A percentile compares a stretch with the other conserved stretches of the same genome.
phyloP scores from a whole-genome alignment of 2,888 invertebrate genomes.

The Drosophila yooni region DNA sequence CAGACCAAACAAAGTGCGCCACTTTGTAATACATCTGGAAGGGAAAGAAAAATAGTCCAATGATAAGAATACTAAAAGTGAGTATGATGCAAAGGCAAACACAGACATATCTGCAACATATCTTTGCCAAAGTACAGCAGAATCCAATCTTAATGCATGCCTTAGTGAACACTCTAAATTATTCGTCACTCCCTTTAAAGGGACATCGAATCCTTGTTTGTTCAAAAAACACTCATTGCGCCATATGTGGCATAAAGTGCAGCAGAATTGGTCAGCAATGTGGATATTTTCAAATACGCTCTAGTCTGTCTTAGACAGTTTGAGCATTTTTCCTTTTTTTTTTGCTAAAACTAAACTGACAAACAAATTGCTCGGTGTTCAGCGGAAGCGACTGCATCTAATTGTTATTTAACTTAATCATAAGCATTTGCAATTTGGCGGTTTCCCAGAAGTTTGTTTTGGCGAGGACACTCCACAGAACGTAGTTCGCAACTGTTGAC shows the following conservation, averaged over 20 bases:
- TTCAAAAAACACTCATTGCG: not conserved
- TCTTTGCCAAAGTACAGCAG: not conserved
- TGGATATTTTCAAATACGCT: not conserved
- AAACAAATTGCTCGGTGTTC: conserved; percentile 7
- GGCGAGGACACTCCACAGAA: conserved; percentile 13
- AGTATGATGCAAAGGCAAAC: conserved; percentile 1
- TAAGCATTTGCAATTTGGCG: conserved; percentile 63
- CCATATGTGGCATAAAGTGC: not conserved
- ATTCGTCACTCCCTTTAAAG: not conserved
- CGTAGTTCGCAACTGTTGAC: conserved; percentile 64
- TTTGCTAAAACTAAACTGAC: not conserved
- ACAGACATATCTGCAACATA: not conserved
- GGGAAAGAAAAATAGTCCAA: not conserved
- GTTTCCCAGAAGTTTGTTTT: conserved; percentile 3
- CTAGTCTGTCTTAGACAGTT: not conserved
- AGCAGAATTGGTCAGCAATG: not conserved
- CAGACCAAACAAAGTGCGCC: conserved; percentile 20
- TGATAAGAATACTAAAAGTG: conserved; percentile 7
- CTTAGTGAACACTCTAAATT: not conserved
- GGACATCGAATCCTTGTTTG: not conserved
- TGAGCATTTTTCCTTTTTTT: not conserved
- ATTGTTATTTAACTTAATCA: conserved; percentile 75
- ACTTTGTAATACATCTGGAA: conserved; percentile 16
- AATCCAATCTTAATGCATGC: not conserved
- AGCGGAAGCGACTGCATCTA: conserved; percentile 55